Conservation (phyloP, 2,113 vertebrate species). For the Athene cunicularia region DNA sequence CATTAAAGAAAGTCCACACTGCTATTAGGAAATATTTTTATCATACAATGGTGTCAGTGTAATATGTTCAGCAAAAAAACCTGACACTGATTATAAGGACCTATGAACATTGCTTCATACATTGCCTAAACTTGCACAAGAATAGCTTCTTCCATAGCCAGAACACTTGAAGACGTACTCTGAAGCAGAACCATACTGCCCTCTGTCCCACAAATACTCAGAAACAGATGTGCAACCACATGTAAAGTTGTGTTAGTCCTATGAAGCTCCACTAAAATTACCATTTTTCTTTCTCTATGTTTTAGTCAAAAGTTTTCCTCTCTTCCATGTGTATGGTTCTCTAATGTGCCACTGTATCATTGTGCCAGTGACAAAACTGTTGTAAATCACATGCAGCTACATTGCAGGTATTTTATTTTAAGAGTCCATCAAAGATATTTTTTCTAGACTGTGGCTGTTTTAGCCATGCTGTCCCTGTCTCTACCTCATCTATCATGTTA, state of each 20-base stretch:
- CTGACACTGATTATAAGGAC: neutral
- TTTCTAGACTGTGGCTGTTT: neutral
- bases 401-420: neutral
- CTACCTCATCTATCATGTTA: neutral
- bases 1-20: neutral
- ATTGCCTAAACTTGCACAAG: conserved; percentile 23
- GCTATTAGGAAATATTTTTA: conserved; percentile 9
- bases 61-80: neutral
- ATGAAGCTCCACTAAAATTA: neutral
- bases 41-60: neutral
- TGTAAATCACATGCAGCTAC: neutral
- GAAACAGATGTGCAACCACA: neutral
- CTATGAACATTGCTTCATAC: neutral
- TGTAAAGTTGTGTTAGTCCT: neutral
- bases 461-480: neutral
- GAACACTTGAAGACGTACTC: neutral
- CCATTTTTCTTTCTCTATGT: neutral
- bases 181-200: conserved; percentile 13
- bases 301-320: neutral
- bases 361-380: neutral
- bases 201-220: neutral
- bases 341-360: neutral
- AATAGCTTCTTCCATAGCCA: neutral
- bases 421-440: neutral
- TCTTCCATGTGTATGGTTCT: neutral